These are phyloP conservation scores for Choristoneura fumiferana DNA, from an alignment of 1,140 invertebrate species.

Conservation along the genomic window DNA sequence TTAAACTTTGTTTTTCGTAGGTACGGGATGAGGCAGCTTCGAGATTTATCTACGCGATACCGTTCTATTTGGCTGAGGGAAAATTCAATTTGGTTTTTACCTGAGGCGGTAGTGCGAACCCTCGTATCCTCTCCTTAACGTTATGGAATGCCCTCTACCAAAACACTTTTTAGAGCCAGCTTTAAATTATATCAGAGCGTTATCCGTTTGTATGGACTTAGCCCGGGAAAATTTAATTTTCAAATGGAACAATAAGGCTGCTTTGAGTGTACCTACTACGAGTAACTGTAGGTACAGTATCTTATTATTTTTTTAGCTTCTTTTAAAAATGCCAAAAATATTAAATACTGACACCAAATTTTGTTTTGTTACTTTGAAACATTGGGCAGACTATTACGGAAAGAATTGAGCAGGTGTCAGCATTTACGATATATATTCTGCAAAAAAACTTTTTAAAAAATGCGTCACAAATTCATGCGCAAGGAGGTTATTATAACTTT, in stretches of 20 bases:
- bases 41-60: constrained; percentile 73
- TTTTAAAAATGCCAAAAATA: too few species aligned
- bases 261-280: not conserved
- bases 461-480: constrained; percentile 27
- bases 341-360: too few species aligned
- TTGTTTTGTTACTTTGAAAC: too few species aligned
- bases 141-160: constrained; percentile 39
- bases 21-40: constrained; percentile 50
- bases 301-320: too few species aligned
- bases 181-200: constrained; percentile 24
- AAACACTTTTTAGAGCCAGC: constrained; percentile 34
- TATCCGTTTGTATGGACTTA: constrained; percentile 8
- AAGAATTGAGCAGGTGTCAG: constrained; percentile 1
- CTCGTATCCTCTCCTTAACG: constrained; percentile 50
- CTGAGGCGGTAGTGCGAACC: constrained; percentile 50
- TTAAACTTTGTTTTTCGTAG: constrained; percentile 69
- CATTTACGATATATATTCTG: constrained; percentile 10
- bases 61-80: constrained; percentile 60
- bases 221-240: constrained; percentile 14
- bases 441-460: constrained; percentile 22
- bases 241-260: constrained; percentile 11
- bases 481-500: constrained; percentile 27
- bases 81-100: constrained; percentile 74
- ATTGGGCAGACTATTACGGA: not conserved
- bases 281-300: too few species aligned